phyloP scores from a whole-genome alignment of 2,888 invertebrate species.

The Tineola bisselliella region DNA sequence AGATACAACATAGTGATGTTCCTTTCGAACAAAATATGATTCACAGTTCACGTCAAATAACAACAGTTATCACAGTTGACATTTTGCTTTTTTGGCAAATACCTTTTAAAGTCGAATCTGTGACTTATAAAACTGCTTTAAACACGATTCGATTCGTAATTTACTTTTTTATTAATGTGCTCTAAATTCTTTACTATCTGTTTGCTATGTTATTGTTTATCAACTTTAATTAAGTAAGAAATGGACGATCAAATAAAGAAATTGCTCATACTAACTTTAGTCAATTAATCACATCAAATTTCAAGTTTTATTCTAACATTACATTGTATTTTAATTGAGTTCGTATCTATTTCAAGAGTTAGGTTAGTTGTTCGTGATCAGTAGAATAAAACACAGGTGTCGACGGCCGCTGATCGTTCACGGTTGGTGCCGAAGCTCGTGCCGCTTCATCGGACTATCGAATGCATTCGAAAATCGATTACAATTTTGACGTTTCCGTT shows the following conservation, averaged over 20 bases:
- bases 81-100: neutral
- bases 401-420: constrained; percentile 6
- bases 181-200: neutral
- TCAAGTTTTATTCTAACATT: neutral
- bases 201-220: no score
- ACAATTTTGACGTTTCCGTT: neutral
- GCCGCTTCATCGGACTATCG: neutral
- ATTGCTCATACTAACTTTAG: no score
- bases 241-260: no score
- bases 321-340: neutral
- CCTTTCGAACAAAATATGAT: neutral
- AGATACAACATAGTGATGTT: neutral
- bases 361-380: neutral
- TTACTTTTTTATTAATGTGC: neutral
- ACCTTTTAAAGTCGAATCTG: neutral
- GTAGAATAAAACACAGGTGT: neutral
- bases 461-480: neutral
- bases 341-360: neutral
- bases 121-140: neutral
- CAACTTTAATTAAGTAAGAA: no score
- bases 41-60: neutral
- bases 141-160: neutral
- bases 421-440: neutral
- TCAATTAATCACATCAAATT: neutral
- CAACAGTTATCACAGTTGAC: neutral